These are phyloP conservation scores for Gila robusta DNA, from an alignment of 2,797 vertebrate species.

Conservation along the genomic window DNA sequence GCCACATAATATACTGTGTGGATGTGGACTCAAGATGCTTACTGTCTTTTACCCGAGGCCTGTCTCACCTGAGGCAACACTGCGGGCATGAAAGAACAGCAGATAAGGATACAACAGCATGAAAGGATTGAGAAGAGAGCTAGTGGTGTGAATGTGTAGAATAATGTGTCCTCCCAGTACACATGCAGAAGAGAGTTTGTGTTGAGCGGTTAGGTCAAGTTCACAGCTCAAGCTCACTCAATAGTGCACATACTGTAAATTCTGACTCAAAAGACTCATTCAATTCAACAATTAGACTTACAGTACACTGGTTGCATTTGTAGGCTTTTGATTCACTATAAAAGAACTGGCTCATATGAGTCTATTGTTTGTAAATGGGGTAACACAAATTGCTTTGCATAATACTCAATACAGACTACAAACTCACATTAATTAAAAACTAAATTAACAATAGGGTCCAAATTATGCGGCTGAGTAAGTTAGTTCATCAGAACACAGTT, in stretches of 20 bases:
- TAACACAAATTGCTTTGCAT: neutral
- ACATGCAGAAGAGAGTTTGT: neutral
- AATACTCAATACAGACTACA: neutral
- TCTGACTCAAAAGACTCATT: neutral
- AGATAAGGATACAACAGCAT: neutral
- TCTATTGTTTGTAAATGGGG: constrained; percentile 13
- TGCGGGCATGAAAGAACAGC: constrained; percentile 9
- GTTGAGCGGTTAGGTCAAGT: neutral
- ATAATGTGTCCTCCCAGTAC: neutral
- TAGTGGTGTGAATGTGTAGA: neutral
- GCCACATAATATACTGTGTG: neutral
- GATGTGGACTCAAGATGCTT: neutral
- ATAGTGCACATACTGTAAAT: neutral
- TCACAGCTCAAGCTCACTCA: constrained; percentile 17
- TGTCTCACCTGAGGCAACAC: constrained; percentile 45
- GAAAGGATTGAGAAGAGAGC: neutral
- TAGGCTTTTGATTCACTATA: constrained; percentile 8
- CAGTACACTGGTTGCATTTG: neutral
- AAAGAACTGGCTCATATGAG: neutral
- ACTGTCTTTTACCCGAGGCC: constrained; percentile 9
- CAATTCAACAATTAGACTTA: neutral
- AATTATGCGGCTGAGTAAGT: neutral
- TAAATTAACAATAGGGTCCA: neutral
- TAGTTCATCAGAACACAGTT: neutral
- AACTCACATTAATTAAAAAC: neutral